Percentiles rank a stretch among this genome's conserved stretches.
Evolutionary conservation across 2,888 invertebrate genomes (phyloP).

Genomic region (Aphodius granarius): DNA sequence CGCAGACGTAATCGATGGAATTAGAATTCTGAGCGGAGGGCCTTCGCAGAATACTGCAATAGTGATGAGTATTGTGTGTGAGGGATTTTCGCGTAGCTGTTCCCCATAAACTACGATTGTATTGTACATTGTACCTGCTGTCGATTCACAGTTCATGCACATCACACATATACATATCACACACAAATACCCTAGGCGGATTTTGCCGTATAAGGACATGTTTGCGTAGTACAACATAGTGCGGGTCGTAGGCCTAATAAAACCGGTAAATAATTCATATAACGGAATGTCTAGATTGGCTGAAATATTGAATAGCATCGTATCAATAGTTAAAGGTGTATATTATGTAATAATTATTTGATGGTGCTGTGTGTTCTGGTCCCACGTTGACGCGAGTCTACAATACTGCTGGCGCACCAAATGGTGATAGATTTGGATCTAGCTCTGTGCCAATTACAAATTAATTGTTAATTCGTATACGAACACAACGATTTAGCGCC

Average conservation of each 20-base stretch:
- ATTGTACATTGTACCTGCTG: not conserved
- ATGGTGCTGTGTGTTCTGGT: constrained; percentile 9
- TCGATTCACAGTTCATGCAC: constrained; percentile 1
- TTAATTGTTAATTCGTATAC: constrained; percentile 25
- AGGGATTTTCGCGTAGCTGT: not conserved
- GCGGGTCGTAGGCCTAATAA: constrained; percentile 13
- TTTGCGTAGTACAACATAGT: not conserved
- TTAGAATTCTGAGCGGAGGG: not conserved
- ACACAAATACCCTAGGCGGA: not conserved
- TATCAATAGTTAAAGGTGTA: constrained; percentile 25
- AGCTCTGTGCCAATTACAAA: constrained; percentile 26
- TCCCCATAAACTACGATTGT: not conserved
- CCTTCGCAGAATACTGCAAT: constrained; percentile 15
- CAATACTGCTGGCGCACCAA: not conserved
- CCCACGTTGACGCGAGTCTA: not conserved
- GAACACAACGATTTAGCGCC: not conserved
- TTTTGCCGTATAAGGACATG: not conserved
- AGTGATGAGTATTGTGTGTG: constrained; percentile 18
- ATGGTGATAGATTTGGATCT: constrained; percentile 22
- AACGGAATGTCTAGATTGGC: constrained; percentile 22
- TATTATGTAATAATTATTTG: constrained; percentile 26
- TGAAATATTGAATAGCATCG: constrained; percentile 22
- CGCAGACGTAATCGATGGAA: not conserved
- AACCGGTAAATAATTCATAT: constrained; percentile 21
- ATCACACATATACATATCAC: constrained; percentile 4